Percentiles rank a stretch among this genome's conserved stretches.
These are phyloP conservation scores for Coleophora flavipennella DNA, from an alignment of 2,888 invertebrate species.

Conservation along the genomic window DNA sequence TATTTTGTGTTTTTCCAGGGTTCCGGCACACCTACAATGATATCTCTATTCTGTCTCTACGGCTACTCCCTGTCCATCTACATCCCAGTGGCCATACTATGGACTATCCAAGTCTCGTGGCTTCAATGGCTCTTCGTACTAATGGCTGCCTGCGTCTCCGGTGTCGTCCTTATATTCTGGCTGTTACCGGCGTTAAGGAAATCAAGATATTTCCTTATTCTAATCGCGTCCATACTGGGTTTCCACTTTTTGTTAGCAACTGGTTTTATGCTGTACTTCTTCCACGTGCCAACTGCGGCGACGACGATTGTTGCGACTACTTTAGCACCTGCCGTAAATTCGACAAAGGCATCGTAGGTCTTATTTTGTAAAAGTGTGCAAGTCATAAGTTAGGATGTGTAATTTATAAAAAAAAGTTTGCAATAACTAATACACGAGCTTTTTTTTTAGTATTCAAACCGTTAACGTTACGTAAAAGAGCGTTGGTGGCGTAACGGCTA, in stretches of 20 bases:
- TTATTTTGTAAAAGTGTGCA: too few relatives aligned
- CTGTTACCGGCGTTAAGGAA: slow-evolving; percentile 82
- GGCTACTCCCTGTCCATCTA: slow-evolving; percentile 96
- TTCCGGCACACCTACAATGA: slow-evolving; percentile 75
- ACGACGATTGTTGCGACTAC: slow-evolving; percentile 10
- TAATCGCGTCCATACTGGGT: slow-evolving; percentile 75
- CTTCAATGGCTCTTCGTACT: slow-evolving; percentile 92
- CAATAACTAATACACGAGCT: too few relatives aligned
- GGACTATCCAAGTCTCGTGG: slow-evolving; percentile 88
- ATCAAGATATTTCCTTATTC: slow-evolving; percentile 67
- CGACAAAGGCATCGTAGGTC: too few relatives aligned
- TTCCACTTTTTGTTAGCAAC: slow-evolving; percentile 88
- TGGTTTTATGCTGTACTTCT: slow-evolving; percentile 90
- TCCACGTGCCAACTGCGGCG: slow-evolving; percentile 70
- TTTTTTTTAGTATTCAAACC: too few relatives aligned
- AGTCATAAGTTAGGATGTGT: too few relatives aligned
- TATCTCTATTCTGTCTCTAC: slow-evolving; percentile 94
- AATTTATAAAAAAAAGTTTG: too few relatives aligned
- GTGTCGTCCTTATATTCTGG: slow-evolving; percentile 86
- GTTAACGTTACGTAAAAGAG: too few relatives aligned
- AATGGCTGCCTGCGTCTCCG: slow-evolving; percentile 86
- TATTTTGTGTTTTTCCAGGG: slow-evolving; percentile 47
- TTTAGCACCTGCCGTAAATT: background rate
- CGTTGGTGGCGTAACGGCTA: too few relatives aligned
- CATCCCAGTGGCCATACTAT: slow-evolving; percentile 92